Base-by-base conservation (phyloP, 2,888 invertebrate species). In the Harpalus rufipes region DNA sequence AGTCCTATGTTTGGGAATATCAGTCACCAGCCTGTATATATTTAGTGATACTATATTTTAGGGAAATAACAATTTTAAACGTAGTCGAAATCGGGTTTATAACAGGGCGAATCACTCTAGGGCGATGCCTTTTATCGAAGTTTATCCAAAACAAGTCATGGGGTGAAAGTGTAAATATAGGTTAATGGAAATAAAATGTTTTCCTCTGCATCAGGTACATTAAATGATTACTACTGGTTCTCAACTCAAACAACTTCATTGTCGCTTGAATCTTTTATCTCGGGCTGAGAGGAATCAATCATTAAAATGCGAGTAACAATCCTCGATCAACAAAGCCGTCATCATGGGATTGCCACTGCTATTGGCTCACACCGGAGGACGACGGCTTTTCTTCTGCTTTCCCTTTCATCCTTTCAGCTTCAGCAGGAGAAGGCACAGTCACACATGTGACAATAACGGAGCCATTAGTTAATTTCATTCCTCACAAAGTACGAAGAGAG, bases 401-500 rank as follows among this genome's bases (percentile, higher is more conserved):
- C 39, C 25, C 68, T 14, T 32, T 39, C 39, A n/a, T 32, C 63
- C 68, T 25, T 68, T 68, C 68, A 68, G 32, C 32, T 32, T 32
- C 32, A 32, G 32, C 32, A 32, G 32, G 3, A 32, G 32, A 32
- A 32, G 32, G 32, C 32, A 32, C 32, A 32, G 14, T 68, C 68
- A 39, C 68, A 56, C 74, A 74, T 51, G 51, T 44, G 74, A 74
- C 74, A 74, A 74, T 74, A 14, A 44, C 18, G 12, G n/a, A 18
- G 74, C 74, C 74, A 74, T 74, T 74, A 74, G 74, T 74, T 74
- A 74, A 74, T 74, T 74, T 74, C 44, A 74, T 74, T 74, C 56
- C 16, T 18, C 16, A 12, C 72, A 59, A 32, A 56, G 25, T 41
- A 12, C 72, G 56, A 32, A 56, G 25, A 39, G 58, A 25, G 81